Percentiles rank a stretch among this genome's conserved stretches.
These are phyloP conservation scores for Conomelus anceps DNA, from an alignment of 2,888 invertebrate species.

Conservation along the genomic window DNA sequence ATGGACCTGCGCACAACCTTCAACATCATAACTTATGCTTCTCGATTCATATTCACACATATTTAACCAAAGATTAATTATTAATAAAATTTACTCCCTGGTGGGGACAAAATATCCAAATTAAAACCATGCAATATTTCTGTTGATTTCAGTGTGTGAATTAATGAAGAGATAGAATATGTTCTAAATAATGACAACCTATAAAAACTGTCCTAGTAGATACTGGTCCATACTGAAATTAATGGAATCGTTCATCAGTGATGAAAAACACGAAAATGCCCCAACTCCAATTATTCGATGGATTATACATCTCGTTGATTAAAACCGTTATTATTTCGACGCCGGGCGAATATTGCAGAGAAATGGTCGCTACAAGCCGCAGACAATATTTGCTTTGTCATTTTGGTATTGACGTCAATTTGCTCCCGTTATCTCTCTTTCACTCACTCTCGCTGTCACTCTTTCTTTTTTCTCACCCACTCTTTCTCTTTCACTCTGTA, in stretches of 20 bases:
- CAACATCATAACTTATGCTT: too few relatives aligned
- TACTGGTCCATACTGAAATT: too few relatives aligned
- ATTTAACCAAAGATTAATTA: too few relatives aligned
- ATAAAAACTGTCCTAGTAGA: neutral
- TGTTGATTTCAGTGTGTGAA: too few relatives aligned
- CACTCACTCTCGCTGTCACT: neutral
- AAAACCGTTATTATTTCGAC: neutral
- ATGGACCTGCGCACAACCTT: too few relatives aligned
- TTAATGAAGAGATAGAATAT: neutral
- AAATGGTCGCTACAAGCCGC: neutral
- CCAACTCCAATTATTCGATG: neutral
- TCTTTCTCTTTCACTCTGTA: constrained; percentile 5
- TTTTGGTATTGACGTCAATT: neutral
- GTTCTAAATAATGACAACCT: neutral
- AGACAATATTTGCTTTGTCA: neutral
- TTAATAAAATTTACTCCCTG: too few relatives aligned
- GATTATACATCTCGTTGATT: neutral
- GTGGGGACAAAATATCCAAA: too few relatives aligned
- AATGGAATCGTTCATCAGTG: neutral
- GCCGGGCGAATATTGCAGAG: neutral
- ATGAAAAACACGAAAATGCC: neutral
- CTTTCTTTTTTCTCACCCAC: neutral
- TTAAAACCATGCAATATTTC: too few relatives aligned
- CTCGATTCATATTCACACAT: too few relatives aligned
- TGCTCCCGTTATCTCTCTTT: neutral